Evolutionary conservation across 1,140 invertebrate genomes (phyloP).

Genomic region (Sarcophaga bullata): DNA sequence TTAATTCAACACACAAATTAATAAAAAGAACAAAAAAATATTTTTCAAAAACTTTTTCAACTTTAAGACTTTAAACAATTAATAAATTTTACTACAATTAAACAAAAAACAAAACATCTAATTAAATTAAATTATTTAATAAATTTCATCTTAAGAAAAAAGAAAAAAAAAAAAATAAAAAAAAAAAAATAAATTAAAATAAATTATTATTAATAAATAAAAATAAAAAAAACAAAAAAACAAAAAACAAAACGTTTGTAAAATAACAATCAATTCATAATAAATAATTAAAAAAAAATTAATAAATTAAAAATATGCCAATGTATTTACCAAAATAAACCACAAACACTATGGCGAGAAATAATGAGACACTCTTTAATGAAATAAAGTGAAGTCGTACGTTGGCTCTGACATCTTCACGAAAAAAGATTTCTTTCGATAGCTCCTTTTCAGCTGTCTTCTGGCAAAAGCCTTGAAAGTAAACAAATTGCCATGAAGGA

Average conservation of each 20-base stretch:
- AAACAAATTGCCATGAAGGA: too few species aligned
- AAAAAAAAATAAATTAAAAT: constrained; percentile 8
- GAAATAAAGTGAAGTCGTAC: too few species aligned
- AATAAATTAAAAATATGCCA: neutral
- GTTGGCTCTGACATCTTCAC: too few species aligned
- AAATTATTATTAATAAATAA: constrained; percentile 8
- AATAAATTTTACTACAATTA: neutral
- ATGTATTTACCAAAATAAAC: neutral
- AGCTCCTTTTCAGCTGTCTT: too few species aligned
- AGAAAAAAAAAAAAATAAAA: neutral
- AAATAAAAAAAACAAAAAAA: neutral
- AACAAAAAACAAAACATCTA: neutral
- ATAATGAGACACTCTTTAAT: too few species aligned
- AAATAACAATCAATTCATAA: constrained; percentile 38
- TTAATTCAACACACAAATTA: too few species aligned
- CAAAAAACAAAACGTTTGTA: neutral
- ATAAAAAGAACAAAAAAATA: too few species aligned
- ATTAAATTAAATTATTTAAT: neutral
- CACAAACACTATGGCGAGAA: too few species aligned
- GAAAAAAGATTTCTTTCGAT: too few species aligned
- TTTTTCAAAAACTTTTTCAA: too few species aligned
- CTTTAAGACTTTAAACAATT: too few species aligned
- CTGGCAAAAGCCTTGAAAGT: too few species aligned
- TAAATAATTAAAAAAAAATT: constrained; percentile 27
- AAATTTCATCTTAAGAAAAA: neutral